A percentile compares a stretch with the other conserved stretches of the same genome.
Evolutionary conservation across 2,888 invertebrate genomes (phyloP).

Genomic region (Pherbina coryleti): DNA sequence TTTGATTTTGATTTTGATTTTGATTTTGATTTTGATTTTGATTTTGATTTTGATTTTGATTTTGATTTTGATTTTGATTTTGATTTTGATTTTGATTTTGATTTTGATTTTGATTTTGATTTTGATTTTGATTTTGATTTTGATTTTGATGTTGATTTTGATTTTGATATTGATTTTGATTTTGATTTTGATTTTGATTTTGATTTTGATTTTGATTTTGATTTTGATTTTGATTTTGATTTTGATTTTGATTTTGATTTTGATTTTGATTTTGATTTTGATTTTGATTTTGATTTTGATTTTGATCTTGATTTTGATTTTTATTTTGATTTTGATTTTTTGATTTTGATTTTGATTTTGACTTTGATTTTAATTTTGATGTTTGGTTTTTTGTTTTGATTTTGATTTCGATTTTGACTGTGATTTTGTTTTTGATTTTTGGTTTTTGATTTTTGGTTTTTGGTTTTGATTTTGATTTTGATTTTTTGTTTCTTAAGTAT

Average conservation of each 20-base stretch:
- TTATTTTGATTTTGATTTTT: no score
- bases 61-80: no score
- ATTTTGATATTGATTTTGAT: not conserved
- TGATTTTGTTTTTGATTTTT: no score
- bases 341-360: no score
- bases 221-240: not conserved
- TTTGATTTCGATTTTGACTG: no score
- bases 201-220: not conserved
- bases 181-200: not conserved
- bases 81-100: not conserved
- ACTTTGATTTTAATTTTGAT: no score
- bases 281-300: not conserved
- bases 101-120: not conserved
- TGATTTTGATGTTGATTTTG: not conserved
- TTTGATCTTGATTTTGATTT: no score
- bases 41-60: no score
- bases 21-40: no score
- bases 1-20: no score
- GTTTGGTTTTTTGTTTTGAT: no score
- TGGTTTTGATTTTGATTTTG: not conserved
- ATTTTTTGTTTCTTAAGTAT: no score
- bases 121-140: not conserved
- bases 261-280: not conserved
- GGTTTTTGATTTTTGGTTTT: not conserved
- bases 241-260: not conserved